Conservation (phyloP, 2,888 invertebrate genomes). For the Eilema sororculum region DNA sequence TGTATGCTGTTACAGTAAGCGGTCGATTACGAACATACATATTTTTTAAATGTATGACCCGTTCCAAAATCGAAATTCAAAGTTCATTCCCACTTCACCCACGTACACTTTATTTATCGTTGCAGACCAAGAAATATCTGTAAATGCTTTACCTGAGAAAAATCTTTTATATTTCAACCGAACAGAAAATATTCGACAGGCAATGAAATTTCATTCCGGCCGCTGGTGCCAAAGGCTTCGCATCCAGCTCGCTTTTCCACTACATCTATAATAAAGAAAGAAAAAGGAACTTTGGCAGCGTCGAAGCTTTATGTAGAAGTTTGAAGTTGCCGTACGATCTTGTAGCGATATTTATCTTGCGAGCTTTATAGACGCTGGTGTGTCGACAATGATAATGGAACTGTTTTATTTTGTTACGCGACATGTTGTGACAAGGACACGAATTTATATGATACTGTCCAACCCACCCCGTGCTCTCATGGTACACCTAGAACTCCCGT, state of each 20-base stretch:
- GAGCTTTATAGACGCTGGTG: slow-evolving; percentile 44
- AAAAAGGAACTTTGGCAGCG: slow-evolving; percentile 53
- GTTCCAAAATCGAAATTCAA: not conserved
- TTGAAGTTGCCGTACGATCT: slow-evolving; percentile 43
- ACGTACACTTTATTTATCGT: slow-evolving; percentile 26
- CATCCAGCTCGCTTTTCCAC: slow-evolving; percentile 45
- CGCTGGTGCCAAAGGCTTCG: slow-evolving; percentile 50
- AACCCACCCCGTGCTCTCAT: too few relatives aligned
- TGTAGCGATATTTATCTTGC: slow-evolving; percentile 51
- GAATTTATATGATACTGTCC: too few relatives aligned
- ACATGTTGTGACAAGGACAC: not conserved
- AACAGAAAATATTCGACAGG: slow-evolving; percentile 50
- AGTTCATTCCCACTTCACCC: not conserved
- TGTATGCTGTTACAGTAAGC: too few relatives aligned
- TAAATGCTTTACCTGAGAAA: slow-evolving; percentile 27
- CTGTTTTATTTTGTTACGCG: slow-evolving; percentile 26
- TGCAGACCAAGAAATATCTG: slow-evolving; percentile 24
- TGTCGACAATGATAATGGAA: slow-evolving; percentile 29
- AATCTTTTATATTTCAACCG: slow-evolving; percentile 45
- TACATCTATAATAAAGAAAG: slow-evolving; percentile 52
- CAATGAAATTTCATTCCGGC: slow-evolving; percentile 48
- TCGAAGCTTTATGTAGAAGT: slow-evolving; percentile 53
- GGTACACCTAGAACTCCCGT: too few relatives aligned
- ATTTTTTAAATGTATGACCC: too few relatives aligned
- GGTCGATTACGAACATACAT: too few relatives aligned